A percentile compares a stretch with the other conserved stretches of the same genome.
Conservation (phyloP, 2,888 invertebrate species). For the Acheta domesticus region DNA sequence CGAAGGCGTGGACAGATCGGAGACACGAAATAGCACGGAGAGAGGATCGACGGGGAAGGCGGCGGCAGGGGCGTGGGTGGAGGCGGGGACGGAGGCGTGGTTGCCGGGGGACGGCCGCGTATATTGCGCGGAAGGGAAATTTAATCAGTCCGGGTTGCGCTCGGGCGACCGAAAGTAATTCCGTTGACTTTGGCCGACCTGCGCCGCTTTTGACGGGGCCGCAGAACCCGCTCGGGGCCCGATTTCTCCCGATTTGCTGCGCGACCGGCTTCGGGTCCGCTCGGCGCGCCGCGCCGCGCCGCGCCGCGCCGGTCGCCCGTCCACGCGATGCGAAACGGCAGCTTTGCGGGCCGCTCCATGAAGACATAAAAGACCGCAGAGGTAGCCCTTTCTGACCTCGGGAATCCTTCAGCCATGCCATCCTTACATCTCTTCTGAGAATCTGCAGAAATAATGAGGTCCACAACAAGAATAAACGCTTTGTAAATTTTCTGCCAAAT, state of each 20-base stretch:
- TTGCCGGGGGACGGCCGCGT: neutral
- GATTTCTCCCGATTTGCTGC: slow-evolving; percentile 2
- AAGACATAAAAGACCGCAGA: too few species aligned
- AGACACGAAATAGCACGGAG: too few species aligned
- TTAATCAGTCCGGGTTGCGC: neutral
- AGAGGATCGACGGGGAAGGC: neutral
- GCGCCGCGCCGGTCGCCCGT: too few species aligned
- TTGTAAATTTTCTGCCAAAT: too few species aligned
- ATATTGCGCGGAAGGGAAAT: slow-evolving; percentile 18
- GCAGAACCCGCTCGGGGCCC: neutral
- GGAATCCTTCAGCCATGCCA: too few species aligned
- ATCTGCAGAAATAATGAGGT: too few species aligned
- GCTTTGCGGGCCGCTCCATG: too few species aligned
- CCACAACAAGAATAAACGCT: too few species aligned
- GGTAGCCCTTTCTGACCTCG: too few species aligned
- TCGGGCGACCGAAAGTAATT: slow-evolving; percentile 18
- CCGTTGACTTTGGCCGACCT: slow-evolving; percentile 18
- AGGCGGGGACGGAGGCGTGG: neutral
- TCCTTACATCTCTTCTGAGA: too few species aligned
- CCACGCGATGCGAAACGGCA: too few species aligned
- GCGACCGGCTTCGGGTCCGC: neutral
- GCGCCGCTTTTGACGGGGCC: slow-evolving; percentile 7
- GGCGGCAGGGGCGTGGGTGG: neutral
- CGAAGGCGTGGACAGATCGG: too few species aligned
- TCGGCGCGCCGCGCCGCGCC: neutral